These are phyloP conservation scores for Lepidotrigona ventralis DNA, from an alignment of 1,140 invertebrate species.

Conservation along the genomic window DNA sequence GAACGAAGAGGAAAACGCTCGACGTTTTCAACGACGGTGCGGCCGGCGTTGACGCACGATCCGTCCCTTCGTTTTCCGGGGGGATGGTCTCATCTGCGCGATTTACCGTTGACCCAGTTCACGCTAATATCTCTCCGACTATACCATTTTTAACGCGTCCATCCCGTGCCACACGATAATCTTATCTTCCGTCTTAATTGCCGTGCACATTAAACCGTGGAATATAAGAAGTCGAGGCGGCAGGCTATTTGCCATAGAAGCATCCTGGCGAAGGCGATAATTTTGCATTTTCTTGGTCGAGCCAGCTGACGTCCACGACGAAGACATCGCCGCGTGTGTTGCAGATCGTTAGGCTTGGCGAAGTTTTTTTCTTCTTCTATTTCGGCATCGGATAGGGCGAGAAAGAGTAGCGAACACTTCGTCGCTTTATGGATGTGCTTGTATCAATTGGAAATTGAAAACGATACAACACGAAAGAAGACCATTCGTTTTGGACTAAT, in stretches of 20 bases:
- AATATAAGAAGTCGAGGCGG: not conserved
- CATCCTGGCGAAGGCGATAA: not conserved
- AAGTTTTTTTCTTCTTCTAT: not conserved
- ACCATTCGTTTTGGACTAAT: too few relatives aligned
- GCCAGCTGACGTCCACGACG: not conserved
- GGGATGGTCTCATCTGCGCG: not conserved
- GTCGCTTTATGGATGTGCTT: not conserved
- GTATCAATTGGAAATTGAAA: too few relatives aligned
- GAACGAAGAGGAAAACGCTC: constrained; percentile 4
- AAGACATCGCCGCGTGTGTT: not conserved
- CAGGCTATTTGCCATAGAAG: not conserved
- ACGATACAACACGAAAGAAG: too few relatives aligned
- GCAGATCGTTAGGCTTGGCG: not conserved
- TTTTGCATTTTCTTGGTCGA: not conserved
- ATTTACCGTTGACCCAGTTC: not conserved
- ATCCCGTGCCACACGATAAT: not conserved
- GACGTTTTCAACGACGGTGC: not conserved
- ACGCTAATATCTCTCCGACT: not conserved
- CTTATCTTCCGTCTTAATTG: constrained; percentile 9
- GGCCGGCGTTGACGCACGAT: not conserved
- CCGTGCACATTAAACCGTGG: not conserved
- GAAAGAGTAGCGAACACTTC: too few relatives aligned
- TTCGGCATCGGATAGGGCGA: too few relatives aligned
- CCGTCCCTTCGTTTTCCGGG: not conserved
- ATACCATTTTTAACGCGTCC: not conserved